phyloP scores from a whole-genome alignment of 2,888 invertebrate genomes.

The Mesorhabditis belari region DNA sequence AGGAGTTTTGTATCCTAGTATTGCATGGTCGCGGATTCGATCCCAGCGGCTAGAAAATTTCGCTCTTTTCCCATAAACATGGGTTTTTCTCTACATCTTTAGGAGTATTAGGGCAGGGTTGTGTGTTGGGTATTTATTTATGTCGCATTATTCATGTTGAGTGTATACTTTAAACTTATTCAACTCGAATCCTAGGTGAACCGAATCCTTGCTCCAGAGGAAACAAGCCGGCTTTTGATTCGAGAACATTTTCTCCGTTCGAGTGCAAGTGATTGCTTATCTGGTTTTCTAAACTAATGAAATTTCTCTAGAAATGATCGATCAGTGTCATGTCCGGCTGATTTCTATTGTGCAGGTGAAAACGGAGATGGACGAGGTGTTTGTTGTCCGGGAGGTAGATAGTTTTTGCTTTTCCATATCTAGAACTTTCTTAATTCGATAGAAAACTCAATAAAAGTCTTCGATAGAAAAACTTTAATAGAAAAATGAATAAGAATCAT shows the following conservation, averaged over 20 bases:
- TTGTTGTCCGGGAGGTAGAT: conserved; percentile 28
- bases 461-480: too few relatives aligned
- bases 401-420: not conserved
- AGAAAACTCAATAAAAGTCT: too few relatives aligned
- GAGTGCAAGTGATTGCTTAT: conserved; percentile 10
- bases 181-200: conserved; percentile 9
- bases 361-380: conserved; percentile 28
- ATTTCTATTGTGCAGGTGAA: conserved; percentile 33
- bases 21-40: too few relatives aligned
- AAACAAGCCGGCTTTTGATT: conserved; percentile 12
- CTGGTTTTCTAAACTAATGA: not conserved
- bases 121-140: too few relatives aligned
- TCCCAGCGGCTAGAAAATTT: too few relatives aligned
- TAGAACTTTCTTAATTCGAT: not conserved
- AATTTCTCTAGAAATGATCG: not conserved
- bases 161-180: not conserved
- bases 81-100: too few relatives aligned
- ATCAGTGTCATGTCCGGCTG: conserved; percentile 24
- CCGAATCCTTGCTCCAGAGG: conserved; percentile 9
- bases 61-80: too few relatives aligned
- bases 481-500: too few relatives aligned
- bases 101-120: too few relatives aligned
- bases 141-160: too few relatives aligned
- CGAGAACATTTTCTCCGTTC: conserved; percentile 16
- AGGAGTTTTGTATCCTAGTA: too few relatives aligned